Conservation (phyloP, 2,113 vertebrate species). For the Propithecus coquereli region DNA sequence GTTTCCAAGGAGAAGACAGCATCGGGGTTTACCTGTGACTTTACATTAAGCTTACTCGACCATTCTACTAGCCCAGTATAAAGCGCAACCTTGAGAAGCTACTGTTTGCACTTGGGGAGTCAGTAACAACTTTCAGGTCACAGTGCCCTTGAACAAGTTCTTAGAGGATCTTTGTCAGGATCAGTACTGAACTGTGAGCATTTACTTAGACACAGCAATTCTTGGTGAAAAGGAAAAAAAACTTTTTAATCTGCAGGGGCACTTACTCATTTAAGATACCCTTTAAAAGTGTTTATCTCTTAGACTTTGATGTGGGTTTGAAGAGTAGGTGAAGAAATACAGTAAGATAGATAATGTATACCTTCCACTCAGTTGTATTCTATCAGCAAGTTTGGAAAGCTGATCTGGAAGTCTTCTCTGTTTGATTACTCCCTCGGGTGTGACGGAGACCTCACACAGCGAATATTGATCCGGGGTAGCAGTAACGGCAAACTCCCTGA, state of each 20-base stretch:
- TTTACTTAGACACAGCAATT: background rate
- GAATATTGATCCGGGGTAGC: constrained; percentile 93
- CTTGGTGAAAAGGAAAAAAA: background rate
- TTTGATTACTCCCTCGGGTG: constrained; percentile 97
- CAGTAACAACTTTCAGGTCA: background rate
- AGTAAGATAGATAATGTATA: constrained; percentile 43
- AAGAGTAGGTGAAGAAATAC: background rate
- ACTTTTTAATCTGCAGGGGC: background rate
- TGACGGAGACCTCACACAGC: constrained; percentile 97
- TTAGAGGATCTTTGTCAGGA: background rate
- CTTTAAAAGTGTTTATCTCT: background rate
- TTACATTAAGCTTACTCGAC: background rate
- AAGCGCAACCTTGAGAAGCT: fast-evolving
- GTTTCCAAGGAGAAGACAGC: background rate
- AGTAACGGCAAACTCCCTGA: constrained; percentile 96
- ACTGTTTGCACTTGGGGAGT: fast-evolving
- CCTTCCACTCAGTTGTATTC: constrained; percentile 98
- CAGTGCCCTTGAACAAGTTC: background rate
- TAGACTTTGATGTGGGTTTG: background rate
- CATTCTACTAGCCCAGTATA: background rate
- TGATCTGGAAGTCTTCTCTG: constrained; percentile 96
- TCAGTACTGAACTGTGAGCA: background rate
- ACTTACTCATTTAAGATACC: background rate
- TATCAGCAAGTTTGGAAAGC: constrained; percentile 96
- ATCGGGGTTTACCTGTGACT: background rate